phyloP scores from a whole-genome alignment of 2,888 invertebrate genomes.

The Acleris sparsana region DNA sequence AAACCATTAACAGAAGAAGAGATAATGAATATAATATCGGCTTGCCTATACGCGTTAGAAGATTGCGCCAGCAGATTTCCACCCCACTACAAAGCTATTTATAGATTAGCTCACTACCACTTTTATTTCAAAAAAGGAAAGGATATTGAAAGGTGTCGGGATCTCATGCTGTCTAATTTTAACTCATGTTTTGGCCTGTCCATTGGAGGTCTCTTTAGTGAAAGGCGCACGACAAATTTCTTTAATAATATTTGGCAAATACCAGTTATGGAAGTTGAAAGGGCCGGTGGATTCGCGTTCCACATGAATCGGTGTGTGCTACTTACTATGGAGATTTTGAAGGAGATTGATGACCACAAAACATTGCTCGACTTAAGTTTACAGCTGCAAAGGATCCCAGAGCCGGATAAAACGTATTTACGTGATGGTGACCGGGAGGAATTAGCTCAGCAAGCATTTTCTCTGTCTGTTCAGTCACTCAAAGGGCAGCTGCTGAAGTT shows the following conservation, averaged over 20 bases:
- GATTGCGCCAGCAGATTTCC: conserved; percentile 93
- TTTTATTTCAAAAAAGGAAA: conserved; percentile 88
- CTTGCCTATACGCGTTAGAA: conserved; percentile 90
- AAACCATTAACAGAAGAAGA: conserved; percentile 78
- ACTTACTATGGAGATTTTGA: conserved; percentile 91
- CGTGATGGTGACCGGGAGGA: conserved; percentile 93
- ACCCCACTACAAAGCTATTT: conserved; percentile 96
- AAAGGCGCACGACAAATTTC: conserved; percentile 92
- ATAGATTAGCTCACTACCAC: conserved; percentile 93
- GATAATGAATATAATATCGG: conserved; percentile 84
- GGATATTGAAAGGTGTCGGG: conserved; percentile 87
- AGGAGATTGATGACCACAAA: conserved; percentile 90
- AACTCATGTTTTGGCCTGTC: conserved; percentile 86
- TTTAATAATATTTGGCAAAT: conserved; percentile 98
- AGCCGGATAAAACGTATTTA: conserved; percentile 94
- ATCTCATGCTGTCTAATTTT: conserved; percentile 88
- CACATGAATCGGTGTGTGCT: conserved; percentile 94
- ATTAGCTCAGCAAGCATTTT: conserved; percentile 90
- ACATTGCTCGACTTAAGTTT: conserved; percentile 91
- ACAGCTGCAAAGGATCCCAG: conserved; percentile 91
- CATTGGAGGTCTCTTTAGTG: conserved; percentile 92
- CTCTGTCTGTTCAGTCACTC: conserved; percentile 87
- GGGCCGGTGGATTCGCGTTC: conserved; percentile 95
- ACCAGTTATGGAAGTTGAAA: conserved; percentile 94
- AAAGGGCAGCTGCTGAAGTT: conserved; percentile 85